A percentile compares a stretch with the other conserved stretches of the same genome.
Conservation (phyloP, 2,113 vertebrate genomes). For the Lampris megalopsis region DNA sequence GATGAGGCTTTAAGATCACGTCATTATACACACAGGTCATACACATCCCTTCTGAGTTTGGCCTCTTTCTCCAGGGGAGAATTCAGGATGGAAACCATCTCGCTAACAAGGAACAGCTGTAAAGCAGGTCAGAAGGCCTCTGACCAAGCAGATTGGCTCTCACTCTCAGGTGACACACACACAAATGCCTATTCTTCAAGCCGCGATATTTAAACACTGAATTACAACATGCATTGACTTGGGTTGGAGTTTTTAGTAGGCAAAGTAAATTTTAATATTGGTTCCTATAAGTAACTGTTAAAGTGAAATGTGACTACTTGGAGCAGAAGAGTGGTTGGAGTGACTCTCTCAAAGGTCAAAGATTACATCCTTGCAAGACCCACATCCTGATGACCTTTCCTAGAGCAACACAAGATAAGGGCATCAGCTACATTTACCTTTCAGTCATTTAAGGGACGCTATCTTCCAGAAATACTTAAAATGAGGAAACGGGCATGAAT, state of each 20-base stretch:
- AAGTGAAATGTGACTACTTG: too few relatives aligned
- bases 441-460: too few relatives aligned
- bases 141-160: slow-evolving; percentile 51
- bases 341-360: not conserved
- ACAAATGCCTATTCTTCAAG: not conserved
- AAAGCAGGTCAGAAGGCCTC: slow-evolving; percentile 50
- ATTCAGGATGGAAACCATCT: slow-evolving; percentile 78
- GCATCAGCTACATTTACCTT: too few relatives aligned
- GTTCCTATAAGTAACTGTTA: not conserved
- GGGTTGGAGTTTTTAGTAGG: not conserved
- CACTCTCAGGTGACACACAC: slow-evolving; percentile 2
- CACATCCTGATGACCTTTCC: too few relatives aligned
- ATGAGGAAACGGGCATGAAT: too few relatives aligned
- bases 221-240: not conserved
- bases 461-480: too few relatives aligned
- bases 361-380: too few relatives aligned
- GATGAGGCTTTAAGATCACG: slow-evolving; percentile 50
- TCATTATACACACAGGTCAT: slow-evolving; percentile 57
- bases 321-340: not conserved
- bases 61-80: slow-evolving; percentile 64
- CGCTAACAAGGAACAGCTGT: slow-evolving; percentile 84
- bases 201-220: too few relatives aligned
- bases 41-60: slow-evolving; percentile 53
- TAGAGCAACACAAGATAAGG: too few relatives aligned
- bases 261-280: not conserved